Base-by-base conservation (phyloP, 2,888 invertebrate species). In the Andrena hattorfiana region DNA sequence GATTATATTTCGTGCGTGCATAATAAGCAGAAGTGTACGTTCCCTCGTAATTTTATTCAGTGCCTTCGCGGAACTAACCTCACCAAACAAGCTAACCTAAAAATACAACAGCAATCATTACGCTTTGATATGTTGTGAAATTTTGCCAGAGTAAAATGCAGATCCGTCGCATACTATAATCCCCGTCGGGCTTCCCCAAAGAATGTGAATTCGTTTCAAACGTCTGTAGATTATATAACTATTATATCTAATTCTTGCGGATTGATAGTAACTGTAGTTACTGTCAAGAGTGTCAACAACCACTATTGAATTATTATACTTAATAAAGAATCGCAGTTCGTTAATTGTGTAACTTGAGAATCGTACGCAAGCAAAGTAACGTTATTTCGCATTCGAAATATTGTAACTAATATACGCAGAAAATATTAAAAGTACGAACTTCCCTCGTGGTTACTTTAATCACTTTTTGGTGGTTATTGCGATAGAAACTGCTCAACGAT, bases 11-110 rank as follows among this genome's bases (percentile, higher is more conserved):
- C 51, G 23, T 66, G 35, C 49, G 76, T 59, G 60, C 20, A 54
- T 48, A 66, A 62, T 73, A 63, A 71, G 78, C 71, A 69, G 67
- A 56, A 62, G 10, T 69, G 48, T 51, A 67, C 63, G 26, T 51
- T 35, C 28, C 56, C 13, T 70, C 32, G 28, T 56, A 74, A 54
- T 51, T 73, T 26, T 64, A 1, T 77, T 42, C 60, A 60, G 69
- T 66, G 74, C 72, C 63, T 82, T 77, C 32, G 32, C 59, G 66
- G 82, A 90, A 79, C 83, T 92, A 92, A 92, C 92, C 92, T 90
- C 86, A 86, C 85, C 85, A 84, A 91, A 90, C 91, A 92, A 93
- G 91, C 92, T 93, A 93, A 93, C 93, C 93, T 93, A 87, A 85
- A 93, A 93, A 76, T 85, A 70, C 54, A 42, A 30, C 77, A 70